Conservation (phyloP, 2,797 vertebrate genomes). For the Tachyglossus aculeatus region DNA sequence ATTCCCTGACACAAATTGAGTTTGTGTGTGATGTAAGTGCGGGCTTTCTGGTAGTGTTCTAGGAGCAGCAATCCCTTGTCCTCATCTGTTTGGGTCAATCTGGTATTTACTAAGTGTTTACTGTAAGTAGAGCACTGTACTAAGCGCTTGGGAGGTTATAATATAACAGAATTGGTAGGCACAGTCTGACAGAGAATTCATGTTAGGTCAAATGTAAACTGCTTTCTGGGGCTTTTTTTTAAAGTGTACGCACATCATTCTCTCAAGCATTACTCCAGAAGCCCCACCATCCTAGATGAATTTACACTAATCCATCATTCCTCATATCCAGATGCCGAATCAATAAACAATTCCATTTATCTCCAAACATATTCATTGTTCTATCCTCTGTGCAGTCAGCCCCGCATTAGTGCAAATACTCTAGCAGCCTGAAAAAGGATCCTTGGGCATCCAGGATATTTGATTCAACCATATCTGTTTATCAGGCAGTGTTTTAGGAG, state of each 20-base stretch:
- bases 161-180: too few relatives aligned
- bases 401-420: neutral
- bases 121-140: too few relatives aligned
- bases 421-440: neutral
- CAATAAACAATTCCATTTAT: conserved; percentile 43
- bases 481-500: neutral
- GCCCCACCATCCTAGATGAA: conserved; percentile 52
- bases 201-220: neutral
- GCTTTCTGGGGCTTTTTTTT: neutral
- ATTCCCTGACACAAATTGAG: too few relatives aligned
- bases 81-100: too few relatives aligned
- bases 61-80: too few relatives aligned
- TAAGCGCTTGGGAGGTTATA: too few relatives aligned
- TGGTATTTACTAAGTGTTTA: too few relatives aligned
- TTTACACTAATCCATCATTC: conserved; percentile 58
- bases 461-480: neutral
- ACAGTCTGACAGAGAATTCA: neutral
- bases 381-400: neutral
- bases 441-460: neutral
- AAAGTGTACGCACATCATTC: conserved; percentile 46
- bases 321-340: conserved; percentile 42
- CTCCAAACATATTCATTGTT: conserved; percentile 63
- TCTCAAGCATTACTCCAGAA: conserved; percentile 49
- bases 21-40: too few relatives aligned
- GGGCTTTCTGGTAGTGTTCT: too few relatives aligned